Evolutionary conservation across 1,140 invertebrate genomes (phyloP).

Genomic region (Drosophila bocqueti): DNA sequence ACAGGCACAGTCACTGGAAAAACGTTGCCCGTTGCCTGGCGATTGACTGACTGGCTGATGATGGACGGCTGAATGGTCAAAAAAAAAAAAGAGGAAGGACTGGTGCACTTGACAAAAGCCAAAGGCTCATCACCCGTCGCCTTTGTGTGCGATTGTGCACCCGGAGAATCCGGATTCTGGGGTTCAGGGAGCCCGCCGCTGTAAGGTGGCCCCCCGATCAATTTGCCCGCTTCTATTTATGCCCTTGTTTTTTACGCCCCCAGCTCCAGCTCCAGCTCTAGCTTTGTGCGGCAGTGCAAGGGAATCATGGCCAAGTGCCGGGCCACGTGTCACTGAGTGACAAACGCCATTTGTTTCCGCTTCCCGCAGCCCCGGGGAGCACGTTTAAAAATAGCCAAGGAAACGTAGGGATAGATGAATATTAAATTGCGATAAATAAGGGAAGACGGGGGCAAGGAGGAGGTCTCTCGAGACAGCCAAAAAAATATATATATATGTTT

Average conservation of each 20-base stretch:
- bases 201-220: conserved; percentile 5
- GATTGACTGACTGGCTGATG: neutral
- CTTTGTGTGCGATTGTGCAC: conserved; percentile 3
- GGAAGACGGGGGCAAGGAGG: neutral
- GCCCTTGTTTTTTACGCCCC: neutral
- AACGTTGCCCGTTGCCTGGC: neutral
- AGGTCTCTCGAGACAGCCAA: neutral
- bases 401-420: conserved; percentile 69
- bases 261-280: neutral
- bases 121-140: neutral
- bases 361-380: neutral
- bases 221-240: conserved; percentile 2
- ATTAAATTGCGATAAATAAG: conserved; percentile 74
- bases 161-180: neutral
- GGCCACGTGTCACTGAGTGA: conserved; percentile 38
- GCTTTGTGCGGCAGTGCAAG: neutral
- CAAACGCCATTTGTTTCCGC: conserved; percentile 32
- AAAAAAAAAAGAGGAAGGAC: neutral
- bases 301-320: conserved; percentile 20
- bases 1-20: neutral
- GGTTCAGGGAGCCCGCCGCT: neutral
- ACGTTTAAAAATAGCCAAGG: conserved; percentile 68
- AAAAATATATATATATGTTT: conserved; percentile 5
- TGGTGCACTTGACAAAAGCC: conserved; percentile 14
- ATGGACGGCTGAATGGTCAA: neutral